Base-by-base conservation (phyloP, 2,797 vertebrate species). In the Catamblyrhynchus diadema region DNA sequence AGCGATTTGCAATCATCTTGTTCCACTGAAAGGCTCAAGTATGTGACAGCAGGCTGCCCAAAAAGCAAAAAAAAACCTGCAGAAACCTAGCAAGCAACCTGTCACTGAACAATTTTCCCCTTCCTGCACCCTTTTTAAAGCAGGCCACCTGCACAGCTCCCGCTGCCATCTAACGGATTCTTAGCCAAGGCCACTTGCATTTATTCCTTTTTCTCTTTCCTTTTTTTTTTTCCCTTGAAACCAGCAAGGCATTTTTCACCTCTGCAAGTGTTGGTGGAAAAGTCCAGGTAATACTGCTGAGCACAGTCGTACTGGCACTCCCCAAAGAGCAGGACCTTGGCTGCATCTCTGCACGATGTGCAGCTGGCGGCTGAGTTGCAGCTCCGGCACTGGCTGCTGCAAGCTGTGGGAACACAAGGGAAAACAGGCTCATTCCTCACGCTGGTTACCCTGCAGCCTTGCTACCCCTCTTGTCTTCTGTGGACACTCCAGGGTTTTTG, bases 261-360 rank as follows among this genome's bases (percentile, higher is more conserved):
- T 99, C 95, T 98, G 98, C 99, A 99, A 14, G 95, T 97, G 33
- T 94, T 98, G 56, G 96, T 99, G 39, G 97, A 97, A 66, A 98
- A 90, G 90, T 99, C 99, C n/a, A 99, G 98, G 93, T 99, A 99
- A 84, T 99, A 99, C 96, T 99, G 99, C 25, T 98, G 99, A 62
- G 99, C 98, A 24, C 99, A 99, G 97, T 99, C 98, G 1, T 99
- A 98, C 81, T 98, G 99, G 93, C 99, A 99, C 32, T 99, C 99
- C 25, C 99, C 99, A 9, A 99, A 99, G 80, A 99, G 97, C 92
- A 99, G 98, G 53, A 99, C 99, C 93, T 98, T 99, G 57, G 96
- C 88, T 5, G 98, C 98, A 78, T 99, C 99, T 37, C 97, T 98
- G 97, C 99, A 99, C 8, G 98, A 98, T 0, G 98, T 98, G 23